Evolutionary conservation across 2,113 vertebrate genomes (phyloP).

Genomic region (Labeo catla): DNA sequence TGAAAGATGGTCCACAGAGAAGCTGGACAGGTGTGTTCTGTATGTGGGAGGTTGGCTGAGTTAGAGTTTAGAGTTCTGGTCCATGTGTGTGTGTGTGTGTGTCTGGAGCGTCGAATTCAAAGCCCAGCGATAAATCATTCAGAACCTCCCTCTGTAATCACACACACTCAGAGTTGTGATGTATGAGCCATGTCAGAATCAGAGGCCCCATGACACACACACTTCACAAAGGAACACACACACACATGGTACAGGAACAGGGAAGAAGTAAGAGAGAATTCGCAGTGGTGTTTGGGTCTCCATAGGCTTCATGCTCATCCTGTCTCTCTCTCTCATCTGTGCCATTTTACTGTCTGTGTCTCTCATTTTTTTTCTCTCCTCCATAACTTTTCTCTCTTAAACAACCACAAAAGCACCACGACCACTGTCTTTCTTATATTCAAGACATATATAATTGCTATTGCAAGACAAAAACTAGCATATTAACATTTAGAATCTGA

Average conservation of each 20-base stretch:
- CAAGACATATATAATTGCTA: neutral
- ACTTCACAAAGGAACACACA: slow-evolving; percentile 55
- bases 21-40: slow-evolving; percentile 40
- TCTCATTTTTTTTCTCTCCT: slow-evolving; percentile 54
- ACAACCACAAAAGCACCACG: neutral
- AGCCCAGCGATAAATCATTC: slow-evolving; percentile 52
- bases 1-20: slow-evolving; percentile 14
- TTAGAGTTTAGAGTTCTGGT: slow-evolving; percentile 8
- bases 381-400: slow-evolving; percentile 57
- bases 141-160: slow-evolving; percentile 52
- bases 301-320: neutral
- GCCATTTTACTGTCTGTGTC: slow-evolving; percentile 36
- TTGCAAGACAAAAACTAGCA: neutral
- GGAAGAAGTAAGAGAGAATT: slow-evolving; percentile 4
- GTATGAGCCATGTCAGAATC: slow-evolving; percentile 53
- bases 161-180: slow-evolving; percentile 52
- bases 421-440: neutral
- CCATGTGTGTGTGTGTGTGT: slow-evolving; percentile 9
- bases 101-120: slow-evolving; percentile 26
- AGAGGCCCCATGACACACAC: slow-evolving; percentile 47
- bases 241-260: slow-evolving; percentile 17
- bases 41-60: slow-evolving; percentile 18
- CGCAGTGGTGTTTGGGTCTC: slow-evolving; percentile 10
- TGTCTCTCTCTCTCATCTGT: neutral
- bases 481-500: neutral